Conservation (phyloP, 1,140 invertebrate species). For the Scylla paramamosain region DNA sequence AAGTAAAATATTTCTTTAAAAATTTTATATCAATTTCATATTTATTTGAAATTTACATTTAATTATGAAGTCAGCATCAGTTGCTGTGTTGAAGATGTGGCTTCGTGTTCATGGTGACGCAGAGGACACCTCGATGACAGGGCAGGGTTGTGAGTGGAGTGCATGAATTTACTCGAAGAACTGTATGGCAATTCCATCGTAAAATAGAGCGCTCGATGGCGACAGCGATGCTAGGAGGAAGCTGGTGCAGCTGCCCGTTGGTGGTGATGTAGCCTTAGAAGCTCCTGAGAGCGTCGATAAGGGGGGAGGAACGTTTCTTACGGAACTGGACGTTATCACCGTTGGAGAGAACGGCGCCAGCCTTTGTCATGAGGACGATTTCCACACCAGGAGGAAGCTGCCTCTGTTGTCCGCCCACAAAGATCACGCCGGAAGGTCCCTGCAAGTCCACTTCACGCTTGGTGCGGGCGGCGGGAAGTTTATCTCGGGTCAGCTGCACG, state of each 20-base stretch:
- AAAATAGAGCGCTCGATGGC: constrained; percentile 57
- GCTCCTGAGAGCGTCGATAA: constrained; percentile 13
- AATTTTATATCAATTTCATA: too few relatives aligned
- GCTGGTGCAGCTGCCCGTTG: constrained; percentile 33
- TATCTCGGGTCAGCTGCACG: neutral
- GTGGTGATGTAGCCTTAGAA: constrained; percentile 8
- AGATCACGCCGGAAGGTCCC: constrained; percentile 39
- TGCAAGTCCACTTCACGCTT: neutral
- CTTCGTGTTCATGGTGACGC: neutral
- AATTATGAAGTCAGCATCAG: neutral
- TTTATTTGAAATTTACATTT: too few relatives aligned
- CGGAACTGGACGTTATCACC: constrained; percentile 63
- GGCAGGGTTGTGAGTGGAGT: neutral
- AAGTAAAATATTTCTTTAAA: too few relatives aligned
- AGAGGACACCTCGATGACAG: too few relatives aligned
- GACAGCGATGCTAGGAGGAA: constrained; percentile 36
- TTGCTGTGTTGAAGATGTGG: neutral
- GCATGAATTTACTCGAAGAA: neutral
- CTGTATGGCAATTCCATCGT: constrained; percentile 63
- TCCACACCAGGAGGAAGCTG: neutral
- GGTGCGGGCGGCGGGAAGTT: neutral
- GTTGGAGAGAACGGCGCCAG: constrained; percentile 54
- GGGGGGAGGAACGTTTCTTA: constrained; percentile 1
- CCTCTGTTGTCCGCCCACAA: neutral
- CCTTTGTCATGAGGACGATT: neutral